A percentile compares a stretch with the other conserved stretches of the same genome.
phyloP scores from a whole-genome alignment of 2,797 vertebrate species.

The Onychomys arenicola region DNA sequence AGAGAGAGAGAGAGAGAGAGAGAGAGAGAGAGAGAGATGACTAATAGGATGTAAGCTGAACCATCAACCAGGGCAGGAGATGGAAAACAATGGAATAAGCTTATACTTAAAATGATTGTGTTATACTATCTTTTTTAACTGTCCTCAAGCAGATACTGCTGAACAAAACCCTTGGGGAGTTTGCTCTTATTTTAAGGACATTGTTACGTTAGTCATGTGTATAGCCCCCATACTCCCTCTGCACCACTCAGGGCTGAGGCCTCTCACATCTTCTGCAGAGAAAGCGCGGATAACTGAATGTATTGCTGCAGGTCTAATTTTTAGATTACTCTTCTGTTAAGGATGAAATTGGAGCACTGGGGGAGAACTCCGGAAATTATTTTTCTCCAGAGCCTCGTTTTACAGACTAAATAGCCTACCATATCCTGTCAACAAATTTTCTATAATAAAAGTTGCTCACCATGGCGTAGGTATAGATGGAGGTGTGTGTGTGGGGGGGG shows the following conservation, averaged over 20 bases:
- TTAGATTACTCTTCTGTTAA: not conserved
- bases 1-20: not conserved
- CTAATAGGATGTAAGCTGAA: not conserved
- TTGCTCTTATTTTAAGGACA: not conserved
- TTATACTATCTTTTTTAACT: not conserved
- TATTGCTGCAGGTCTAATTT: not conserved
- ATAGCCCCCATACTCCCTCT: not conserved
- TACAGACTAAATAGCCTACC: not conserved
- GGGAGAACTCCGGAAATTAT: not conserved
- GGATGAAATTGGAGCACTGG: not conserved
- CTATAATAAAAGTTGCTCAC: not conserved
- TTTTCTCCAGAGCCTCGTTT: not conserved
- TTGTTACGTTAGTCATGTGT: not conserved
- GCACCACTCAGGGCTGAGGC: not conserved
- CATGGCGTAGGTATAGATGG: not conserved
- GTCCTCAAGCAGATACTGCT: not conserved
- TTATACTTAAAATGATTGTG: not conserved
- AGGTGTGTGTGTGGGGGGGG: not conserved
- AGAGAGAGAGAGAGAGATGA: not conserved
- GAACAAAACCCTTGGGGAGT: not conserved
- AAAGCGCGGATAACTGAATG: not conserved
- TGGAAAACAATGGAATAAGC: not conserved
- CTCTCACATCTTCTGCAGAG: not conserved
- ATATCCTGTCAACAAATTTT: not conserved
- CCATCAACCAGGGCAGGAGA: not conserved